Percentiles rank a stretch among this genome's conserved stretches.
Conservation (phyloP, 2,113 vertebrate species). For the Regulus satrapa region DNA sequence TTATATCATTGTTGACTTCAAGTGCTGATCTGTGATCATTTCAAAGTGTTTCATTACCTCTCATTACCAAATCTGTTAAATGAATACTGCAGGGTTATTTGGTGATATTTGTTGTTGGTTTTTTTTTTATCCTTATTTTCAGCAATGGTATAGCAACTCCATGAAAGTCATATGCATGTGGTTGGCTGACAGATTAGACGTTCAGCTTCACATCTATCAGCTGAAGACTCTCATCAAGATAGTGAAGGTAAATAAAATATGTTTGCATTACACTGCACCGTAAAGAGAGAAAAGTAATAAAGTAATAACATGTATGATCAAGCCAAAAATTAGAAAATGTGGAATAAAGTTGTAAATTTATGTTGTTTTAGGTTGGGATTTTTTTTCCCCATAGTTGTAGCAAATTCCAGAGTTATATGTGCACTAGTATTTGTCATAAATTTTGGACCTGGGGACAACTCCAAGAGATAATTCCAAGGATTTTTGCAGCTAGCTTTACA, state of each 20-base stretch:
- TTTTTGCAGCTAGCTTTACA: background rate
- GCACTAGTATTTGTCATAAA: background rate
- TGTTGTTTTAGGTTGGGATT: background rate
- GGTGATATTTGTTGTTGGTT: background rate
- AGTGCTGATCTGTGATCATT: slow-evolving; percentile 77
- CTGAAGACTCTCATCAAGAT: slow-evolving; percentile 98
- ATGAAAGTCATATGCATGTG: slow-evolving; percentile 91
- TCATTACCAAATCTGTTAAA: slow-evolving; percentile 78
- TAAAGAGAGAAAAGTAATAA: background rate
- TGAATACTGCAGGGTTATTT: slow-evolving; percentile 63
- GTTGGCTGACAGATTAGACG: slow-evolving; percentile 92
- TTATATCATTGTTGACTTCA: slow-evolving; percentile 79
- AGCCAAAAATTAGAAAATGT: background rate
- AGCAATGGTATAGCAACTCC: slow-evolving; percentile 94
- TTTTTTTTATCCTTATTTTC: slow-evolving; percentile 55
- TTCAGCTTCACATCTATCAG: slow-evolving; percentile 95
- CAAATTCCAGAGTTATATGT: background rate
- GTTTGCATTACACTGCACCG: background rate
- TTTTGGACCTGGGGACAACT: background rate
- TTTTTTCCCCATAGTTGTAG: background rate
- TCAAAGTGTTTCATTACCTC: slow-evolving; percentile 76
- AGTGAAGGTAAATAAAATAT: slow-evolving; percentile 85
- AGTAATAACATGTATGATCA: background rate
- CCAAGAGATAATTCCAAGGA: background rate
- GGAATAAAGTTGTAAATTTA: background rate